These are phyloP conservation scores for Drepana arcuata DNA, from an alignment of 1,140 invertebrate species.

Conservation along the genomic window DNA sequence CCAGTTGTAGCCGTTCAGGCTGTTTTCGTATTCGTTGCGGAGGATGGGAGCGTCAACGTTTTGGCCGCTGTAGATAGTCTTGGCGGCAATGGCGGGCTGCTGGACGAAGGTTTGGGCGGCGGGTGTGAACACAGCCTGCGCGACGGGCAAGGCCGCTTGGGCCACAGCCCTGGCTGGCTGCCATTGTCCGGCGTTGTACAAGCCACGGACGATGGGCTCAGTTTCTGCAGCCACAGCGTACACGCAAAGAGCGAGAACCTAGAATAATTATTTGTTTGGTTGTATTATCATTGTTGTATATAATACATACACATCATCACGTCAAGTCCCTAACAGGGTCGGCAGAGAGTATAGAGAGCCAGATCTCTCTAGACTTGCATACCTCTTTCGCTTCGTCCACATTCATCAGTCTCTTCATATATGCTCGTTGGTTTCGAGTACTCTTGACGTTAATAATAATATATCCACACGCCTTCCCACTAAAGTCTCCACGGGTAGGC, in stretches of 20 bases:
- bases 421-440: background rate
- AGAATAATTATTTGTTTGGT: background rate
- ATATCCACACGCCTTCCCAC: too few relatives aligned
- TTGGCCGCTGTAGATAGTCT: background rate
- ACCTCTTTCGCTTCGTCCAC: background rate
- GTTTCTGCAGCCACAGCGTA: constrained; percentile 11
- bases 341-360: background rate
- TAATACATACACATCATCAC: background rate
- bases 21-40: constrained; percentile 19
- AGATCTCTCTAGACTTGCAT: background rate
- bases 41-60: constrained; percentile 8
- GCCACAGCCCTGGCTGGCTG: constrained; percentile 3
- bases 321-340: too few relatives aligned
- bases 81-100: background rate
- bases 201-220: background rate
- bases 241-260: constrained; percentile 22
- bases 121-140: background rate
- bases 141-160: background rate
- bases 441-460: background rate
- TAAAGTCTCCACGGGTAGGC: too few relatives aligned
- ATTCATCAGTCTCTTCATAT: background rate
- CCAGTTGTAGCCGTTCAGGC: constrained; percentile 19
- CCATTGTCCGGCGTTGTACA: background rate
- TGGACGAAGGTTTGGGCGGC: background rate
- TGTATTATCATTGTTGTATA: background rate